These are phyloP conservation scores for Phengaris alcon DNA, from an alignment of 2,888 invertebrate genomes.

Conservation along the genomic window DNA sequence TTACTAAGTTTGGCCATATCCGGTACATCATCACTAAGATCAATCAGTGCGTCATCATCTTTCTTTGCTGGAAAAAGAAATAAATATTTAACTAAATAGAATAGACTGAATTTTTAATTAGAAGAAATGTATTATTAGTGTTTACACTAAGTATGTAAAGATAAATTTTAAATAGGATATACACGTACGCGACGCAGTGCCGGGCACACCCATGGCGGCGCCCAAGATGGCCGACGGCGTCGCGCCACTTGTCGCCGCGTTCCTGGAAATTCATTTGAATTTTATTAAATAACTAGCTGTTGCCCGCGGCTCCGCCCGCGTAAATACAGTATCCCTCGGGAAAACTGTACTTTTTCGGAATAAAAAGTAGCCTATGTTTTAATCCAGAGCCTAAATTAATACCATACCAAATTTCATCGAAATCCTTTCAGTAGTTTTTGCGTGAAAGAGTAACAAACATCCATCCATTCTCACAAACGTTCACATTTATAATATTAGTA, in stretches of 20 bases:
- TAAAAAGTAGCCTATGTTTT: too few relatives aligned
- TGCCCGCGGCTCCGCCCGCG: background rate
- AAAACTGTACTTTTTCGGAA: too few relatives aligned
- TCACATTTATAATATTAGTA: too few relatives aligned
- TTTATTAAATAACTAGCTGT: too few relatives aligned
- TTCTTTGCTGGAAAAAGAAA: conserved; percentile 60
- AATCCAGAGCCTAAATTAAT: too few relatives aligned
- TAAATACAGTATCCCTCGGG: background rate
- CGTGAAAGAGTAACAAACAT: too few relatives aligned
- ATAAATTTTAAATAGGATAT: background rate
- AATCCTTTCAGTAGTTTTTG: too few relatives aligned
- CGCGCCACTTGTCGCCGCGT: conserved; percentile 62
- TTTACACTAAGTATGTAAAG: too few relatives aligned
- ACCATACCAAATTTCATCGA: too few relatives aligned
- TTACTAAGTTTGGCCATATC: conserved; percentile 67
- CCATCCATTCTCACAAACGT: too few relatives aligned
- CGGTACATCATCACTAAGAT: conserved; percentile 84
- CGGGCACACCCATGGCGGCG: conserved; percentile 85
- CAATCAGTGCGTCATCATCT: conserved; percentile 84
- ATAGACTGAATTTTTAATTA: too few relatives aligned
- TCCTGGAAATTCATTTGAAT: conserved; percentile 43
- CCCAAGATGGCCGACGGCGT: conserved; percentile 85
- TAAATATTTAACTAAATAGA: background rate
- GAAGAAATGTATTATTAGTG: too few relatives aligned
- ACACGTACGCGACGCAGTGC: conserved; percentile 59